Base-by-base conservation (phyloP, 2,797 vertebrate species). In the Cuniculus paca region DNA sequence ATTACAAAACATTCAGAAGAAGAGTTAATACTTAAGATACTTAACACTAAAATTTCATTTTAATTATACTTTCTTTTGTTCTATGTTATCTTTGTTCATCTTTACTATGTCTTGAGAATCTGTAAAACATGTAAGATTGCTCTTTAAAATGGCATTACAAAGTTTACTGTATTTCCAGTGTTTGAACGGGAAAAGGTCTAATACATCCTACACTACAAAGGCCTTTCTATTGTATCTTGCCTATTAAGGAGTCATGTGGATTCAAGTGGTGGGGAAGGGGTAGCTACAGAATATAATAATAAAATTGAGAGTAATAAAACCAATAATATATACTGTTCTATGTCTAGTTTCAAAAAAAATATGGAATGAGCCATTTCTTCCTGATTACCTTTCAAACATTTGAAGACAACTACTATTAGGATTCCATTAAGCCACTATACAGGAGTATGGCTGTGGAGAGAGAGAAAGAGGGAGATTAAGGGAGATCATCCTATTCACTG, bases 11-110 rank as follows among this genome's bases (percentile, higher is more conserved):
- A 50, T 22, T 75, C 34, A 42, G 50, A 81, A 60, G 22, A 65
- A 28, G 10, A 28, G 13, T 48, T 60, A 87, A 28, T 70, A 65
- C 19, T 81, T 72, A 42, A 31, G 31, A 16, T 19, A 31, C 24
- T 82, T 84, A 60, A 54, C 85, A 2, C 58, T 39, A 93, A 92
- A 89, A 6, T 75, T 63, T 58, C 26, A n/a, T 34, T 85, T 94
- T 81, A 70, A 56, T 31, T 81, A 16, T 58, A 65, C 3, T 52
- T 70, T 24, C 10, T 68, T 94, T 70, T 58, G 58, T 95, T 95
- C 80, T 94, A 78, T 42, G 31, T 90, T 83, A 91, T 5, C 39
- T 95, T 94, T 5, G n/a, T 94, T 95, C 72, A 92, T 94, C 84
- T 77, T 93, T 79, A 86, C n/a, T 94, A 90, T 68, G 4, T 72